These are phyloP conservation scores for Idaea dimidiata DNA, from an alignment of 2,888 invertebrate species.

Conservation along the genomic window DNA sequence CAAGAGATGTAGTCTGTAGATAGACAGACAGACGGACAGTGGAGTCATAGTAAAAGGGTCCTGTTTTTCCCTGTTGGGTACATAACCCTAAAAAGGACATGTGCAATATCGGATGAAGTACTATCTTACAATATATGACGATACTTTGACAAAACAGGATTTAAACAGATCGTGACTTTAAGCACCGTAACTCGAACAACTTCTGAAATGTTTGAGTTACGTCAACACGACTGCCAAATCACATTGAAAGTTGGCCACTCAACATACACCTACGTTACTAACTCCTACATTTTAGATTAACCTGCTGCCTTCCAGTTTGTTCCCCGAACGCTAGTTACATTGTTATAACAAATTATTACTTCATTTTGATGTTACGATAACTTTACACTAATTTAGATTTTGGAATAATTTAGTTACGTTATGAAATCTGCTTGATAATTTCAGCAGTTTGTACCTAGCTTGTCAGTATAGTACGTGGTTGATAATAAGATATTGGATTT, in stretches of 20 bases:
- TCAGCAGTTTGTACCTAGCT: too few species aligned
- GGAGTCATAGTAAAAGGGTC: too few species aligned
- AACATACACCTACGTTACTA: conserved; percentile 18
- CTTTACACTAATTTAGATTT: not conserved
- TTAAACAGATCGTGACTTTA: conserved; percentile 15
- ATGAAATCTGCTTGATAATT: not conserved
- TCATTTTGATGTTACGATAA: not conserved
- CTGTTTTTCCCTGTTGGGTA: too few species aligned
- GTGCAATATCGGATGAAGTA: not conserved
- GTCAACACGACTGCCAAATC: conserved; percentile 20
- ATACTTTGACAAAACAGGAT: not conserved
- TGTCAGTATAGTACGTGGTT: too few species aligned
- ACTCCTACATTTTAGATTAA: conserved; percentile 31
- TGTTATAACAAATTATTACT: not conserved
- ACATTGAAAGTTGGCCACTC: conserved; percentile 18
- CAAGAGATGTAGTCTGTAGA: too few species aligned
- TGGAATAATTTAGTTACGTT: not conserved
- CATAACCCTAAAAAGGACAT: not conserved
- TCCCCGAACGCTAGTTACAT: conserved; percentile 2
- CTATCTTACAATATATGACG: not conserved
- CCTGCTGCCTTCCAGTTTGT: conserved; percentile 5
- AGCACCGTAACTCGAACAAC: conserved; percentile 19
- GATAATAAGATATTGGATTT: too few species aligned
- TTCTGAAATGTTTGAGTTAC: conserved; percentile 17
- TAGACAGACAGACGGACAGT: too few species aligned